phyloP scores from a whole-genome alignment of 2,113 vertebrate species.

The Vidua macroura region DNA sequence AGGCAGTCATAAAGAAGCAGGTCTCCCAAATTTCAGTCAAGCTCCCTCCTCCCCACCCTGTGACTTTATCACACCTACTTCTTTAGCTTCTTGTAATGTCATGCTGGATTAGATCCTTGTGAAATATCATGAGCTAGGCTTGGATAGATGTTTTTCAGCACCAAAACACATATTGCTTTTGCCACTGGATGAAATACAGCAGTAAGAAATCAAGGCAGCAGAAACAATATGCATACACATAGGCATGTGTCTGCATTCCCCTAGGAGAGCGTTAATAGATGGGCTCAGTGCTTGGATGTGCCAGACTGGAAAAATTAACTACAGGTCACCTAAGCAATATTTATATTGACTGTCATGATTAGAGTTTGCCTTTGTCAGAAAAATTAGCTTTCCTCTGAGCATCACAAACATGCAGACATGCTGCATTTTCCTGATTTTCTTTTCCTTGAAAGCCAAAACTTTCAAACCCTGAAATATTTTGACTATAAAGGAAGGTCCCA shows the following conservation, averaged over 20 bases:
- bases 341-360: background rate
- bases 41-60: accelerated
- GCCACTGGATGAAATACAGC: background rate
- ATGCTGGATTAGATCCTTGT: background rate
- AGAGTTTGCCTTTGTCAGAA: background rate
- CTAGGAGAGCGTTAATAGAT: background rate
- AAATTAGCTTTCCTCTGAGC: background rate
- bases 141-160: background rate
- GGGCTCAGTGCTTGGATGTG: background rate
- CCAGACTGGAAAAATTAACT: background rate
- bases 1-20: background rate
- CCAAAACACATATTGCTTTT: background rate
- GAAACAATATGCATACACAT: background rate
- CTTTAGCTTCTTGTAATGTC: background rate
- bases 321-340: background rate
- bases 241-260: background rate
- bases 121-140: background rate
- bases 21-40: background rate
- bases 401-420: background rate
- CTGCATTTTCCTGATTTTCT: background rate
- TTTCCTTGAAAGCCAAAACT: background rate
- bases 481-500: background rate
- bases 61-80: background rate
- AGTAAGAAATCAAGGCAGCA: background rate
- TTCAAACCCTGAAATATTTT: background rate